These are phyloP conservation scores for Zaprionus africanus DNA, from an alignment of 1,140 invertebrate species.

Conservation along the genomic window DNA sequence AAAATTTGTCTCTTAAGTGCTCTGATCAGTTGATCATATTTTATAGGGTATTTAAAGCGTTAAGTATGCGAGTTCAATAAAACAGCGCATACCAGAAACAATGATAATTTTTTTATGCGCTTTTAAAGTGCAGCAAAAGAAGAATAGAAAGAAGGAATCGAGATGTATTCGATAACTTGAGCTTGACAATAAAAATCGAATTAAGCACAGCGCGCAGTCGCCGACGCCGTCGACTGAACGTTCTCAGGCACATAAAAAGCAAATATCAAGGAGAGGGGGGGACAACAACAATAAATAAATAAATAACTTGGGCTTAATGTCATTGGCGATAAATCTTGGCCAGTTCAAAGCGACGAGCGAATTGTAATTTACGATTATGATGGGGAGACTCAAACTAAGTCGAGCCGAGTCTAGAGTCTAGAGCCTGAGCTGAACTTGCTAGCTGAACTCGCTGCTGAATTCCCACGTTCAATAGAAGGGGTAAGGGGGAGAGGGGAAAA, in stretches of 20 bases:
- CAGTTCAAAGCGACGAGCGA: conserved; percentile 22
- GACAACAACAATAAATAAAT: conserved; percentile 29
- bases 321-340: conserved; percentile 38
- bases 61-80: neutral
- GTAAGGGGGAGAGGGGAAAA: neutral
- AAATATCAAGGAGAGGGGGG: neutral
- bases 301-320: conserved; percentile 41
- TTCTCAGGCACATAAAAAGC: conserved; percentile 32
- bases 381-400: neutral
- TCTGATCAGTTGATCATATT: neutral
- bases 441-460: conserved; percentile 28
- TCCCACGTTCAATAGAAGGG: conserved; percentile 30
- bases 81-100: neutral
- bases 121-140: conserved; percentile 7
- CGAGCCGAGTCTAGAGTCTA: neutral
- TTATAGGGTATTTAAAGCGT: conserved; percentile 1
- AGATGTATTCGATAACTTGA: conserved; percentile 10
- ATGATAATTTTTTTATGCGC: conserved; percentile 16
- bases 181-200: conserved; percentile 26
- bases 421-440: conserved; percentile 11
- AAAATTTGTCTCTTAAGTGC: neutral
- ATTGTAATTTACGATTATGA: conserved; percentile 45
- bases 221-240: neutral
- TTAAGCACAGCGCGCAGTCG: conserved; percentile 11
- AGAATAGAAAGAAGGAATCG: neutral